Evolutionary conservation across 2,888 invertebrate genomes (phyloP).

Genomic region (Bembecia ichneumoniformis): DNA sequence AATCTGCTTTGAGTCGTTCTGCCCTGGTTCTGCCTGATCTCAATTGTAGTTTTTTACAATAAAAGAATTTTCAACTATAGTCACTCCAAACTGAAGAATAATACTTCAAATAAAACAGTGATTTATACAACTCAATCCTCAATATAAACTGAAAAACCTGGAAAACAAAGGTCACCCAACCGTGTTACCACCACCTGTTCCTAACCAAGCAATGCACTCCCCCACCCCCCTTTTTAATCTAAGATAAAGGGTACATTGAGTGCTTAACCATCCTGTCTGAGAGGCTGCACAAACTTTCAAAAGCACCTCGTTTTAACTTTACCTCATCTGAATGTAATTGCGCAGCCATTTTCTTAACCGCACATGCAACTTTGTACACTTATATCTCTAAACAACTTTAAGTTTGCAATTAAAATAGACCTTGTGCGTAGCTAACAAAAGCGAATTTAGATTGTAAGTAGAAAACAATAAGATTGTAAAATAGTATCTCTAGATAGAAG

Average conservation of each 20-base stretch:
- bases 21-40: too few relatives aligned
- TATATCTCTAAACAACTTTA: slow-evolving; percentile 22
- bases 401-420: slow-evolving; percentile 6
- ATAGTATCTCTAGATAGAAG: slow-evolving; percentile 52
- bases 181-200: slow-evolving; percentile 24
- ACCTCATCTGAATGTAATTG: slow-evolving; percentile 3
- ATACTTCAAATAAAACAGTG: too few relatives aligned
- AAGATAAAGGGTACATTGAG: slow-evolving; percentile 68
- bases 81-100: too few relatives aligned
- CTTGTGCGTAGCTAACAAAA: slow-evolving; percentile 10
- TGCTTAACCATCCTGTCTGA: slow-evolving; percentile 55
- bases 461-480: slow-evolving; percentile 20
- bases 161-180: neutral
- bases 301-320: slow-evolving; percentile 9
- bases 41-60: too few relatives aligned
- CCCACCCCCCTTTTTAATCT: slow-evolving; percentile 58
- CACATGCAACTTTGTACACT: slow-evolving; percentile 16
- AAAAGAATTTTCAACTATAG: too few relatives aligned
- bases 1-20: too few relatives aligned
- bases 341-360: slow-evolving; percentile 3
- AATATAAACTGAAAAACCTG: neutral
- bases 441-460: slow-evolving; percentile 13
- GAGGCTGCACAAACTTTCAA: slow-evolving; percentile 18
- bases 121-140: too few relatives aligned
- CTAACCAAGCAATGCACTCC: slow-evolving; percentile 24